phyloP scores from a whole-genome alignment of 2,113 vertebrate species.

The Acrocephalus kingi region DNA sequence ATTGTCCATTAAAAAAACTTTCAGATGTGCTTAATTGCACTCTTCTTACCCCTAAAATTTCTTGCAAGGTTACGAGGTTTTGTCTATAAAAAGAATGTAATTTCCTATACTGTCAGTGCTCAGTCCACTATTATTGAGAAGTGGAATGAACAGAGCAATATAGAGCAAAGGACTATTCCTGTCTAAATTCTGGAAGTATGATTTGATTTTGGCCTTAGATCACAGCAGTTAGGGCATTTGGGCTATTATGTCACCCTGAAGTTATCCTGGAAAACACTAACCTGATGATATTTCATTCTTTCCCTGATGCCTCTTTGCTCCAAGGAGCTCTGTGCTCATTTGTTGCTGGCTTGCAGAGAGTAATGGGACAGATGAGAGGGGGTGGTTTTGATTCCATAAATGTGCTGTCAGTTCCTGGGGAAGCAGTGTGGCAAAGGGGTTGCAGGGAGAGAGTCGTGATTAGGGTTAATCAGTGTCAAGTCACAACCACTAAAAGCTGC shows the following conservation, averaged over 20 bases:
- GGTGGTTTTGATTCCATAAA: not conserved
- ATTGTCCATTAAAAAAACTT: not conserved
- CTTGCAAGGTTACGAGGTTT: not conserved
- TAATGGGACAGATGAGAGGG: not conserved
- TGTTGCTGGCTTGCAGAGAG: not conserved
- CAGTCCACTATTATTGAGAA: accelerated
- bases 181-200: not conserved
- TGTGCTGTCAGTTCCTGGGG: not conserved
- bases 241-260: not conserved
- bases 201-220: not conserved
- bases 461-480: not conserved
- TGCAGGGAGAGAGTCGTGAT: not conserved
- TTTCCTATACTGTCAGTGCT: not conserved
- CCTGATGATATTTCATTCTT: not conserved
- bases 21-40: not conserved
- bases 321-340: not conserved
- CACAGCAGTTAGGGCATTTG: not conserved
- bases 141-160: not conserved
- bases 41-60: not conserved
- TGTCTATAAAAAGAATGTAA: not conserved
- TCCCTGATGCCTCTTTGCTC: not conserved
- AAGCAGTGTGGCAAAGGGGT: not conserved
- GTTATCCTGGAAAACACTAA: not conserved
- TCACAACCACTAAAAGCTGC: not conserved
- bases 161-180: not conserved